Conservation (phyloP, 2,888 invertebrate species). For the Idaea dimidiata region DNA sequence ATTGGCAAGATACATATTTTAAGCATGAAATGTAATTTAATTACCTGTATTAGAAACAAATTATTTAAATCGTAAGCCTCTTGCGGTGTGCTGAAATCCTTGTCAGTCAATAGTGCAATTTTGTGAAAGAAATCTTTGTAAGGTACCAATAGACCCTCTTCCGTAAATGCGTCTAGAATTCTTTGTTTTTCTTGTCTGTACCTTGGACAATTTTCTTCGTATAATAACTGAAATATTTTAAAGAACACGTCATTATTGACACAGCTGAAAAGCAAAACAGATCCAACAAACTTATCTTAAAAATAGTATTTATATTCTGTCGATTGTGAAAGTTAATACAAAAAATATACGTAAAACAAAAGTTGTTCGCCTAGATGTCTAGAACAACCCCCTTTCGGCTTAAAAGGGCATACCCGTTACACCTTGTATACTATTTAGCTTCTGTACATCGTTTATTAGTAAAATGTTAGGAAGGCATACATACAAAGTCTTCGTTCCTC, state of each 20-base stretch:
- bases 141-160: constrained; percentile 64
- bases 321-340: no score
- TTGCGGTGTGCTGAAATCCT: constrained; percentile 72
- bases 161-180: constrained; percentile 60
- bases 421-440: background rate
- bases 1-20: background rate
- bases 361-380: no score
- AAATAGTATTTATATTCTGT: no score
- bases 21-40: constrained; percentile 1
- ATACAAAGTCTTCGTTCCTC: constrained; percentile 62
- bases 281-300: background rate
- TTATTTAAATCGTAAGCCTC: constrained; percentile 71
- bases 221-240: constrained; percentile 58
- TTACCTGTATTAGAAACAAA: constrained; percentile 72
- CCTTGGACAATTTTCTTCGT: constrained; percentile 71
- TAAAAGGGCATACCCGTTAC: no score
- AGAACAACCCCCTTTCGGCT: no score
- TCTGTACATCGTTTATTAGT: constrained; percentile 5
- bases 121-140: constrained; percentile 69
- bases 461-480: constrained; percentile 25
- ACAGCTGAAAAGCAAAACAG: background rate
- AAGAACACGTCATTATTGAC: background rate
- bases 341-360: no score
- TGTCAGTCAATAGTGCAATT: constrained; percentile 70
- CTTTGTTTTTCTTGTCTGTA: constrained; percentile 71